Conservation (phyloP, 2,113 vertebrate genomes). For the Oncorhynchus nerka region DNA sequence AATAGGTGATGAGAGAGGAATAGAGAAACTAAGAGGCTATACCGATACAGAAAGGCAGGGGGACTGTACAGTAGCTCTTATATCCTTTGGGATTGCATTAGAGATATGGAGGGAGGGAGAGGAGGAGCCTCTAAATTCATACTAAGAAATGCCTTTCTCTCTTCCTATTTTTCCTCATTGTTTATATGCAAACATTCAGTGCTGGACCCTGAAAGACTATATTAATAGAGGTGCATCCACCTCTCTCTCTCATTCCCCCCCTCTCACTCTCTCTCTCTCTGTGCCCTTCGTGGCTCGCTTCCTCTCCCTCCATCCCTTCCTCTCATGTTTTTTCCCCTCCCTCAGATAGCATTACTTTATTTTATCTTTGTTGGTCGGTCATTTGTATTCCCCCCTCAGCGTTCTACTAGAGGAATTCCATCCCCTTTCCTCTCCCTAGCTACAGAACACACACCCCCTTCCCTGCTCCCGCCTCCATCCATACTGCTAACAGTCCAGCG, state of each 20-base stretch:
- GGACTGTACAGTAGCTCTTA: background rate
- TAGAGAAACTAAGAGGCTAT: background rate
- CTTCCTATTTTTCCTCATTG: slow-evolving; percentile 31
- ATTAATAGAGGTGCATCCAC: slow-evolving; percentile 62
- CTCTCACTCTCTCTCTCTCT: background rate
- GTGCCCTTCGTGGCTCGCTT: background rate
- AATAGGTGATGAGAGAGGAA: background rate
- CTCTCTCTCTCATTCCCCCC: too few species aligned
- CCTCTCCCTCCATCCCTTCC: slow-evolving; percentile 8
- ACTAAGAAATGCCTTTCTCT: slow-evolving; percentile 13
- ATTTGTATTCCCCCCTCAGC: slow-evolving; percentile 22
- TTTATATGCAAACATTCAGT: slow-evolving; percentile 33
- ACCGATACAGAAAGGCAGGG: background rate
- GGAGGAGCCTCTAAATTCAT: background rate
- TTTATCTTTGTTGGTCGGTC: slow-evolving; percentile 8
- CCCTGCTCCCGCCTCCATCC: slow-evolving; percentile 54
- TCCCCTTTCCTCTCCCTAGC: slow-evolving; percentile 17
- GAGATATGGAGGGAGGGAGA: background rate
- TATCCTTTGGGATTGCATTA: background rate
- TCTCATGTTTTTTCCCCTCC: slow-evolving; percentile 3
- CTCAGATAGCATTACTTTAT: slow-evolving; percentile 24
- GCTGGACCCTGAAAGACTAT: slow-evolving; percentile 56
- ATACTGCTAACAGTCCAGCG: slow-evolving; percentile 56
- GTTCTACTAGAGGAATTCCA: slow-evolving; percentile 27
- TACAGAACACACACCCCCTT: slow-evolving; percentile 40